phyloP scores from a whole-genome alignment of 2,113 vertebrate species.

The Labeo rohita region DNA sequence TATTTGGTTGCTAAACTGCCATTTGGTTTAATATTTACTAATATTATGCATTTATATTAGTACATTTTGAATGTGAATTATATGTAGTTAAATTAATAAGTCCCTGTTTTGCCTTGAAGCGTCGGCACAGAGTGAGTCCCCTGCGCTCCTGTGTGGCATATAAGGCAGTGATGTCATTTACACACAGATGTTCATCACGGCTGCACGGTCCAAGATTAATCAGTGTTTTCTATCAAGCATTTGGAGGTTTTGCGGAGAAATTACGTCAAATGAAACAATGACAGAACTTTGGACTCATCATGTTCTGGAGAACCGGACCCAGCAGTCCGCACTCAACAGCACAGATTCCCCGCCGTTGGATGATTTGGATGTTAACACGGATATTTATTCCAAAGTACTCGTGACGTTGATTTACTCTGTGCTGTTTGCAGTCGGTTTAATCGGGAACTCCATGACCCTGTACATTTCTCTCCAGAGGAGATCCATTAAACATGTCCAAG shows the following conservation, averaged over 20 bases:
- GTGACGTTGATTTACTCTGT: constrained; percentile 85
- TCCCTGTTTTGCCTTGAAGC: background rate
- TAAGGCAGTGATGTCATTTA: background rate
- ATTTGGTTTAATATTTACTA: background rate
- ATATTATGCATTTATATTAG: background rate
- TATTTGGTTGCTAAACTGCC: background rate
- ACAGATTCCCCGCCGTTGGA: constrained; percentile 7
- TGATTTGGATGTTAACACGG: constrained; percentile 90
- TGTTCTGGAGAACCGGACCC: background rate
- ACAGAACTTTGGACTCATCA: background rate
- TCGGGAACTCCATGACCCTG: constrained; percentile 91
- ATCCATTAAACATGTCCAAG: constrained; percentile 88
- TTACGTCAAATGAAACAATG: background rate
- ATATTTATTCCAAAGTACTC: constrained; percentile 87
- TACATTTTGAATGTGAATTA: background rate
- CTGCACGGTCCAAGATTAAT: background rate
- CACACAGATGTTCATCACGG: background rate
- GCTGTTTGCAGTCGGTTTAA: constrained; percentile 85
- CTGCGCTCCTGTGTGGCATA: background rate
- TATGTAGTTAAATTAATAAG: background rate
- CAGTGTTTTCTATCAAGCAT: background rate
- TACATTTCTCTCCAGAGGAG: constrained; percentile 85
- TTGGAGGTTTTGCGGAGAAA: background rate
- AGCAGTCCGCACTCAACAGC: background rate
- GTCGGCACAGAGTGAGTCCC: background rate